phyloP scores from a whole-genome alignment of 2,888 invertebrate genomes.

The Diarsia mendica region DNA sequence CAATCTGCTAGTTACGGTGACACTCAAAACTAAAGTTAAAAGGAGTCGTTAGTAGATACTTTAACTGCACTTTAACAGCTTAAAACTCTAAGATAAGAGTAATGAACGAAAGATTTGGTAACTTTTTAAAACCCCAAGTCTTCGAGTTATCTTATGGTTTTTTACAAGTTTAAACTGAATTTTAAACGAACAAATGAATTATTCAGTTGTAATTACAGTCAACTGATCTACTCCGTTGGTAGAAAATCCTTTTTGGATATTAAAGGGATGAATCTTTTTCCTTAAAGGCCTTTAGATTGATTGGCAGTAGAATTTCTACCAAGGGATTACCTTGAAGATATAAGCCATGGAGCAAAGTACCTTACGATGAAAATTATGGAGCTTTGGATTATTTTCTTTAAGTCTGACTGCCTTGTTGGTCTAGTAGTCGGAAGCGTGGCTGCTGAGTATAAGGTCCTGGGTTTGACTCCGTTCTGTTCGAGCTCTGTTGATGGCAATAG shows the following conservation, averaged over 20 bases:
- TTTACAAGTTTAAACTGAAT: slow-evolving; percentile 42
- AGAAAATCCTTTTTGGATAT: slow-evolving; percentile 21
- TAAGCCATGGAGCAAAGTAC: not conserved
- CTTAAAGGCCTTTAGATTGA: not conserved
- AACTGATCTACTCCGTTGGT: slow-evolving; percentile 41
- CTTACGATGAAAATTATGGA: not conserved
- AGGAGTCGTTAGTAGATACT: slow-evolving; percentile 49
- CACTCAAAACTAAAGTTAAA: slow-evolving; percentile 43
- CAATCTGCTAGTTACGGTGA: slow-evolving; percentile 19
- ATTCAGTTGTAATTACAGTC: slow-evolving; percentile 46
- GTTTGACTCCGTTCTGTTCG: too few species aligned
- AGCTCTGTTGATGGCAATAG: too few species aligned
- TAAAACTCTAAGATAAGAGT: slow-evolving; percentile 56
- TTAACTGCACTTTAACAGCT: slow-evolving; percentile 52
- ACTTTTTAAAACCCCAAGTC: slow-evolving; percentile 40
- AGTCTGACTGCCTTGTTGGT: not conserved
- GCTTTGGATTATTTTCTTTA: not conserved
- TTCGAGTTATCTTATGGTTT: slow-evolving; percentile 22
- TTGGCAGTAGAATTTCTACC: not conserved
- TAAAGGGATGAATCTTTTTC: slow-evolving; percentile 15
- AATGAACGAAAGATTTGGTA: slow-evolving; percentile 53
- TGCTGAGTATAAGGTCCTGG: too few species aligned
- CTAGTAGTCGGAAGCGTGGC: too few species aligned
- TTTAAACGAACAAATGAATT: slow-evolving; percentile 48
- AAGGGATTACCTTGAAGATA: not conserved